Percentiles rank a stretch among this genome's conserved stretches.
phyloP scores from a whole-genome alignment of 2,888 invertebrate genomes.

The Eristalis pertinax region DNA sequence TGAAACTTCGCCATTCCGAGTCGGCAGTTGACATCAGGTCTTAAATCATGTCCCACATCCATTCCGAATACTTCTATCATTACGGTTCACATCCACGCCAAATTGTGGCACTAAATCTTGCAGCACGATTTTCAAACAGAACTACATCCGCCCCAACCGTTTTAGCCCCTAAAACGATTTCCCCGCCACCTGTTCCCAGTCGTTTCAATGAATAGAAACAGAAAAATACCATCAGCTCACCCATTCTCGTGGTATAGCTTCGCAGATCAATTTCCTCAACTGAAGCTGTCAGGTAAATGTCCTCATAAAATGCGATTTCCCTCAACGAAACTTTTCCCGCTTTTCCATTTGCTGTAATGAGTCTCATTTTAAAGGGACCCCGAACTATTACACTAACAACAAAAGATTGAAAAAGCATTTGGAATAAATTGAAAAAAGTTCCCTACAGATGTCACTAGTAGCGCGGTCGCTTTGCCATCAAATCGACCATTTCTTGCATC shows the following conservation, averaged over 20 bases:
- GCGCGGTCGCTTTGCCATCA: slow-evolving; percentile 4
- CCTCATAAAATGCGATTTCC: slow-evolving; percentile 25
- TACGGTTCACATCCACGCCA: not conserved
- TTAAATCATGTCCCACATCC: not conserved
- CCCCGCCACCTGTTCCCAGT: not conserved
- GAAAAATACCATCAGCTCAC: not conserved
- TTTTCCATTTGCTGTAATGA: slow-evolving; percentile 28
- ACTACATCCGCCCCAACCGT: not conserved
- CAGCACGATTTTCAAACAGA: not conserved
- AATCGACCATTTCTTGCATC: slow-evolving; percentile 2
- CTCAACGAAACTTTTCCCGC: slow-evolving; percentile 20
- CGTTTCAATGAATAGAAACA: not conserved
- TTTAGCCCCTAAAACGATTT: not conserved
- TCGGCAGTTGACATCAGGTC: too few species aligned
- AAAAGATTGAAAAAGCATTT: slow-evolving; percentile 41
- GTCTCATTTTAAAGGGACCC: slow-evolving; percentile 13
- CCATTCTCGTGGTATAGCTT: not conserved
- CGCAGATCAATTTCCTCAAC: slow-evolving; percentile 1
- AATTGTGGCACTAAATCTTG: not conserved
- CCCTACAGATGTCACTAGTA: slow-evolving; percentile 46
- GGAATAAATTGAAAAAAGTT: slow-evolving; percentile 52
- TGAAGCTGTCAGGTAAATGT: slow-evolving; percentile 24
- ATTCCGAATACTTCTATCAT: not conserved
- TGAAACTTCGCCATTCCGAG: too few species aligned
- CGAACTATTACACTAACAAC: slow-evolving; percentile 2